These are phyloP conservation scores for Allygus modestus DNA, from an alignment of 2,888 invertebrate species.

Conservation along the genomic window DNA sequence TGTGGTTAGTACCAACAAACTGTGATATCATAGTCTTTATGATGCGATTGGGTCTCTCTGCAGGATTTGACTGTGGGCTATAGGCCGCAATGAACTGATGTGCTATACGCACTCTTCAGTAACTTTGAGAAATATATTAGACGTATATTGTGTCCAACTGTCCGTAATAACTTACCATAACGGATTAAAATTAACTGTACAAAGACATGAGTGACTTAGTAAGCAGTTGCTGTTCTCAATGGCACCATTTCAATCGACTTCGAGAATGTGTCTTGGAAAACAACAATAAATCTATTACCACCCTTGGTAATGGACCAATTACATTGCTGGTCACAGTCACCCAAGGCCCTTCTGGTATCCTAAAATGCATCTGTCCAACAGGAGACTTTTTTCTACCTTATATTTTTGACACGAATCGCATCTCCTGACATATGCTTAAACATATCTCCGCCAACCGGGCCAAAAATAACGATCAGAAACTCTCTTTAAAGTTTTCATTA, in stretches of 20 bases:
- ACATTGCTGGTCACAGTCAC: slow-evolving; percentile 70
- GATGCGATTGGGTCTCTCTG: slow-evolving; percentile 71
- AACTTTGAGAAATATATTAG: slow-evolving; percentile 62
- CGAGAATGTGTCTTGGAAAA: no score
- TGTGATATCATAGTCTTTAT: slow-evolving; percentile 72
- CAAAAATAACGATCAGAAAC: slow-evolving; percentile 69
- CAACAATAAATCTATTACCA: slow-evolving; percentile 68
- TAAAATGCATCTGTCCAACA: slow-evolving; percentile 68
- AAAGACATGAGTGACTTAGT: slow-evolving; percentile 58
- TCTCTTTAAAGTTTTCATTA: slow-evolving; percentile 68
- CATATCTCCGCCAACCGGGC: slow-evolving; percentile 70
- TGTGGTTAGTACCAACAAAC: slow-evolving; percentile 70
- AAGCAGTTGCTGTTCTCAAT: slow-evolving; percentile 66
- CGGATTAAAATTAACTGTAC: neutral
- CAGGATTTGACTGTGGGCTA: slow-evolving; percentile 71
- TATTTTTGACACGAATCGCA: slow-evolving; percentile 68
- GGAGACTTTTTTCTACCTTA: slow-evolving; percentile 68
- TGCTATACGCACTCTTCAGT: slow-evolving; percentile 54
- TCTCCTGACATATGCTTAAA: slow-evolving; percentile 67
- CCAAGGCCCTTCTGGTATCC: slow-evolving; percentile 68
- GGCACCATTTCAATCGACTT: slow-evolving; percentile 67
- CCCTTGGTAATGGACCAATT: slow-evolving; percentile 70
- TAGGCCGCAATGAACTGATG: slow-evolving; percentile 70
- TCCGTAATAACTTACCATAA: slow-evolving; percentile 68
- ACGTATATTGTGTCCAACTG: slow-evolving; percentile 70